Evolutionary conservation across 1,140 invertebrate species (phyloP).

Genomic region (Helicoverpa armigera): DNA sequence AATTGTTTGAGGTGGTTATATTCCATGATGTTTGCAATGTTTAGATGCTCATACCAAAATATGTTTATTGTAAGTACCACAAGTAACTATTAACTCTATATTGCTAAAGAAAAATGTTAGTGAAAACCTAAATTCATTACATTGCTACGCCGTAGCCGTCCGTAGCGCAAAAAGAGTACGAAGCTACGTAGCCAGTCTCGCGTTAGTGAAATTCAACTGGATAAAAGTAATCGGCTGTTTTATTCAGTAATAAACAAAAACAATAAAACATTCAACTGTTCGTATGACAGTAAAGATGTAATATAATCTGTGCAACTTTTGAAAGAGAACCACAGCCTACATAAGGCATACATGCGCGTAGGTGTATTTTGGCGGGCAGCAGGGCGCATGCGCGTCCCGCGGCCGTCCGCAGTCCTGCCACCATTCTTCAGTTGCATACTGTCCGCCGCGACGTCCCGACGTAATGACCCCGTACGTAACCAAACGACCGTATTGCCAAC

Average conservation of each 20-base stretch:
- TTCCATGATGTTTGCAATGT: too few relatives aligned
- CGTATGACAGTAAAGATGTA: slow-evolving; percentile 24
- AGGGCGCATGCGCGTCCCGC: slow-evolving; percentile 73
- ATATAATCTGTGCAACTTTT: slow-evolving; percentile 73
- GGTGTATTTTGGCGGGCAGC: slow-evolving; percentile 82
- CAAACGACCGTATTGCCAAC: slow-evolving; percentile 66
- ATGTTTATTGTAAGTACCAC: too few relatives aligned
- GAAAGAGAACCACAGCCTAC: slow-evolving; percentile 62
- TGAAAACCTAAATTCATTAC: not conserved
- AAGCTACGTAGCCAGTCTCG: not conserved
- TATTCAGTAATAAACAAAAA: too few relatives aligned
- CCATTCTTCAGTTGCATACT: slow-evolving; percentile 83
- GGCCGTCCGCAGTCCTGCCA: slow-evolving; percentile 81
- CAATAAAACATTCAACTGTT: too few relatives aligned
- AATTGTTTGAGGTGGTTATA: too few relatives aligned
- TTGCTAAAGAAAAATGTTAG: not conserved
- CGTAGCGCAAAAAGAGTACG: slow-evolving; percentile 23
- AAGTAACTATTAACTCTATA: too few relatives aligned
- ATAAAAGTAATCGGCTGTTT: not conserved
- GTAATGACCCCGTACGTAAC: slow-evolving; percentile 60
- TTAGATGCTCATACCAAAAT: too few relatives aligned
- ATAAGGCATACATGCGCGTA: slow-evolving; percentile 81
- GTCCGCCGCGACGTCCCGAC: slow-evolving; percentile 55
- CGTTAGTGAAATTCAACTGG: not conserved
- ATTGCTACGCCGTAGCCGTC: slow-evolving; percentile 23